Percentiles rank a stretch among this genome's conserved stretches.
Conservation (phyloP, 2,888 invertebrate species). For the Tryphoninae sp. region DNA sequence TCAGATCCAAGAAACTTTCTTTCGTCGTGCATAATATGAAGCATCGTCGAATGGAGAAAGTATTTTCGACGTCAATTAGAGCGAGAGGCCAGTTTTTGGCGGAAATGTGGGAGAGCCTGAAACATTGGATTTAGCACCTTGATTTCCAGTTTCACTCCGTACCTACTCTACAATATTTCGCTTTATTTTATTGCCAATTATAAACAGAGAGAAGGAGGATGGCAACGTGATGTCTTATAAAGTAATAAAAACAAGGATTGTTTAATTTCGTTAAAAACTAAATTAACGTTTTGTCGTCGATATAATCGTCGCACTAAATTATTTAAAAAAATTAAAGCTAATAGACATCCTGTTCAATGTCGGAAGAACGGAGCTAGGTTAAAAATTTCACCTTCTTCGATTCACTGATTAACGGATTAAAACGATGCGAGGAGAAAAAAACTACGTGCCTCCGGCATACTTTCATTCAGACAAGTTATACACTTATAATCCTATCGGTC, state of each 20-base stretch:
- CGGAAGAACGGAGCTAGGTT: conserved; percentile 12
- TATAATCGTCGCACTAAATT: too few relatives aligned
- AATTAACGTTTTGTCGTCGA: too few relatives aligned
- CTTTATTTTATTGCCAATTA: too few relatives aligned
- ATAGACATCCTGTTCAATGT: not conserved
- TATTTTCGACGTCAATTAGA: conserved; percentile 33
- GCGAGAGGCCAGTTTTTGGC: conserved; percentile 34
- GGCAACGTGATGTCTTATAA: too few relatives aligned
- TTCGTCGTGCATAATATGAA: conserved; percentile 17
- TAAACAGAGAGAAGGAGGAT: too few relatives aligned
- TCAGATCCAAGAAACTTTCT: conserved; percentile 18
- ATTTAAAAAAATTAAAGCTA: too few relatives aligned
- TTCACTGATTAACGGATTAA: conserved; percentile 31
- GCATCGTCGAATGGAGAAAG: conserved; percentile 57
- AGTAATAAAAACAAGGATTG: too few relatives aligned
- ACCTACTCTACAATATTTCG: not conserved
- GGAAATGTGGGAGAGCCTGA: not conserved
- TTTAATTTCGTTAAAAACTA: too few relatives aligned
- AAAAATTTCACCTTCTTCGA: conserved; percentile 26
- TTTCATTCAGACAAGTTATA: conserved; percentile 65
- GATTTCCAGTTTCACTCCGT: not conserved
- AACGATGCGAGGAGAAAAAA: conserved; percentile 45
- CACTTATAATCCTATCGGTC: conserved; percentile 32
- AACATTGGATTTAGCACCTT: not conserved
- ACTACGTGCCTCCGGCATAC: conserved; percentile 65